Base-by-base conservation (phyloP, 2,888 invertebrate species). In the Gerris lacustris region DNA sequence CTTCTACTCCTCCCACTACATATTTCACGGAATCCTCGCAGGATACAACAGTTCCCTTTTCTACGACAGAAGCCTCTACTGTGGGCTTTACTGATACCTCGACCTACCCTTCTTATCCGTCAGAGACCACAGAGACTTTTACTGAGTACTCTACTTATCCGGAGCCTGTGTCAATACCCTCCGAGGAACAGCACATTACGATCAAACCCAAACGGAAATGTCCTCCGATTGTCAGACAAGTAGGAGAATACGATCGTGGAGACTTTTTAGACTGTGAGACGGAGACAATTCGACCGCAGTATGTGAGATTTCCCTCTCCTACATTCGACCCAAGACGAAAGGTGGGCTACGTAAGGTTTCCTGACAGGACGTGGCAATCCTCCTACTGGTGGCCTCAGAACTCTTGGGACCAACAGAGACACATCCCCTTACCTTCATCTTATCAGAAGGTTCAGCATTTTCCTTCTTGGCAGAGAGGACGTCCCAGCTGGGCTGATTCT, bases 381-480 rank as follows among this genome's bases (percentile, higher is more conserved):
- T 31, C 64, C 17, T 18, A n/a, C 64, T 18, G 17, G 31, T 64
- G 64, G 64, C 64, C 64, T n/a, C 64, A 64, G 17, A 11, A n/a
- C n/a, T n/a, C 7, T 31, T 64, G n/a, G 11, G 11, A 17, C 7
- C 11, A 55, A 55, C 55, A 55, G 55, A 55, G 55, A 15, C 17
- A 31, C 7, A 31, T 64, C 64, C 64, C 64, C 9, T 9, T 64
- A 9, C 64, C 64, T 18, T 31, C 31, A 9, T 64, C 64, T n/a
- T 64, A 64, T 18, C 64, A 64, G 64, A 64, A 64, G 64, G 18
- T 64, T 31, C 64, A 64, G 64, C 31, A 64, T 18, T 64, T n/a
- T 64, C 64, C 64, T 17, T 31, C 64, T 7, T 64, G 64, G 64
- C 64, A 64, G 18, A 64, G 64, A 31, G 55, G 55, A 11, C 9